Evolutionary conservation across 2,888 invertebrate species (phyloP), one percentile per base, ranked within the genome.

Genomic region (Chorisops tibialis): DNA sequence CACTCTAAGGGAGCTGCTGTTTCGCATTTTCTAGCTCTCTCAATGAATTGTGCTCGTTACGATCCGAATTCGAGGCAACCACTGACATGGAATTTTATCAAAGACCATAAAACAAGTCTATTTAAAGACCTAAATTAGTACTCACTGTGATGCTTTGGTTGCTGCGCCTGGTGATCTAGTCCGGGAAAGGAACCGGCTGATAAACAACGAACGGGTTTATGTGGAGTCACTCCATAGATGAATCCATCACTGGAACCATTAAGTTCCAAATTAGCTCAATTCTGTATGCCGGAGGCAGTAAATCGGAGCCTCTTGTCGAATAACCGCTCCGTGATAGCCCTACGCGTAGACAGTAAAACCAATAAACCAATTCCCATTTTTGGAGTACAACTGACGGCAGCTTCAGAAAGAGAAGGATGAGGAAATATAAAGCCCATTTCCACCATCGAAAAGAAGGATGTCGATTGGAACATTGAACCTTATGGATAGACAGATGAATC

Each of bases 281-380:
- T 48, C 19, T 48, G 12, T 24, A 48, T 48, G 22, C 24, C 48
- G 2, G 6, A 45, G 43, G 43, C 43, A 14, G 43, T 45, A 16
- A 45, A 45, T 45, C 43, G 43, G 43, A 16, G 43, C 43, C 43
- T 16, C 14, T 9, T 45, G 43, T 45, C 43, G 19, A 18, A 45
- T 45, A 18, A 45, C 18, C 9, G 16, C 16, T 16, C 2, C 43
- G 11, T 35, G 7, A 35, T 6, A 11, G 11, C 37, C 37, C 6
- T 39, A 39, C 16, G 16, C 19, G 3, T 16, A 45, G 43, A 45
- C 19, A 45, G 16, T 45, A 9, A 45, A 19, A 19, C 43, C 19
- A 16, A 45, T 19, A 45, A 45, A 48, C 21, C 24, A 48, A 21
- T 7, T 48, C 11, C 48, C 48, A 48, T 48, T 48, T 48, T 48